Evolutionary conservation across 2,797 vertebrate species (phyloP), one percentile per base, ranked within the genome.

Genomic region (Phoxinus dragarum): DNA sequence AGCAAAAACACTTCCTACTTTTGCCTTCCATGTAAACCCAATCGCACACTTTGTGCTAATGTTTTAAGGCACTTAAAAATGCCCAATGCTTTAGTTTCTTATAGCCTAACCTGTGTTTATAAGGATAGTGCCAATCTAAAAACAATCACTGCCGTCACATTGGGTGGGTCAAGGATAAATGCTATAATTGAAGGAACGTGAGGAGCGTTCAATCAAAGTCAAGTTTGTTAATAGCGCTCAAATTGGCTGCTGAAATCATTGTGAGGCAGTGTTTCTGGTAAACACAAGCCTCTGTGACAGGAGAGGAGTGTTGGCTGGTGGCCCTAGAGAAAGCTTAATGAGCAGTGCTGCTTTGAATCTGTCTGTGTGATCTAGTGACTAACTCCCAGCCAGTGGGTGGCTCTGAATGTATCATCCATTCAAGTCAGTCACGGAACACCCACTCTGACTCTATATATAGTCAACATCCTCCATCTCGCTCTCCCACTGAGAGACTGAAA

Each of bases 381-480:
- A 80, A 87, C 82, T 73, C 54, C n/a, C 66, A 71, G 71, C 56
- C 82, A 54, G 86, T 90, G 67, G 89, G 84, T 75, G 85, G 88
- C 56, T 77, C 83, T 86, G 44, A 54, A 80, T 17, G 54, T 61
- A 44, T 56, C 85, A 74, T 82, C 86, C 80, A 81, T 83, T 68
- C 66, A 84, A 59, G 49, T 84, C 82, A 74, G 80, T 85, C 83
- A 88, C 80, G 10, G 47, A 71, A 68, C 76, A 52, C 88, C 86
- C 84, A 81, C 82, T 38, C 68, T 31, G n/a, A 8, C 71, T 71
- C 87, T 87, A 84, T 84, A 86, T 74, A 87, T 84, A 89, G 85
- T 47, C 82, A 79, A 67, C 82, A 71, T 82, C 75, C 40, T 80
- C 66, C 77, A 36, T 72, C 71, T 75, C 14, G 8, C 44, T 80